These are phyloP conservation scores for Poeciliopsis turrubarensis DNA, from an alignment of 2,113 vertebrate species.

Conservation along the genomic window DNA sequence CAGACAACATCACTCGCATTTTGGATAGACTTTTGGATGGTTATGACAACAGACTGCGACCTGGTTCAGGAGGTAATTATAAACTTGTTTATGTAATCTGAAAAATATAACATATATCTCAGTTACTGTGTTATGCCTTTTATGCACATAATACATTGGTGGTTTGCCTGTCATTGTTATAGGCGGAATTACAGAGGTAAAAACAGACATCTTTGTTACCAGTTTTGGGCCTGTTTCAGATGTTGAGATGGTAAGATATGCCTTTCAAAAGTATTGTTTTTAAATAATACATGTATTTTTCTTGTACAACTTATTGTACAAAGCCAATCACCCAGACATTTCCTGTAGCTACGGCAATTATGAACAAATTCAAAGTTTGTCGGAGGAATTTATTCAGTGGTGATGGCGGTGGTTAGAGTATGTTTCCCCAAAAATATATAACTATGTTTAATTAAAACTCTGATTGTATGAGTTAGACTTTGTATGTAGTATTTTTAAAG, in stretches of 20 bases:
- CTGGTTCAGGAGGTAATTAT: slow-evolving; percentile 88
- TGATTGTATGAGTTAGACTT: too few species aligned
- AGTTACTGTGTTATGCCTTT: background rate
- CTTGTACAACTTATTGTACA: too few species aligned
- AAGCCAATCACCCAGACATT: too few species aligned
- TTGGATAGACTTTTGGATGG: slow-evolving; percentile 91
- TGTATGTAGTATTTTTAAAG: too few species aligned
- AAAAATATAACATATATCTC: background rate
- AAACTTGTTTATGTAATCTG: background rate
- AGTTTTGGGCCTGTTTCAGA: slow-evolving; percentile 86
- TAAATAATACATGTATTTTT: background rate
- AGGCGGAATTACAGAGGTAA: slow-evolving; percentile 82
- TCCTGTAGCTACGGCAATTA: too few species aligned
- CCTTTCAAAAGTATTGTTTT: slow-evolving; percentile 1
- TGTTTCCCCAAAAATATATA: too few species aligned
- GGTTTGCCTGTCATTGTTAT: slow-evolving; percentile 35
- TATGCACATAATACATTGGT: background rate
- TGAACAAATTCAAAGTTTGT: too few species aligned
- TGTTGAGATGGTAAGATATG: slow-evolving; percentile 80
- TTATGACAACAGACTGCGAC: slow-evolving; percentile 91
- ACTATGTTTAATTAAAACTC: too few species aligned
- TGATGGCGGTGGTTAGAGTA: too few species aligned
- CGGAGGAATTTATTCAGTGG: too few species aligned
- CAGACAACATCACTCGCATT: slow-evolving; percentile 89
- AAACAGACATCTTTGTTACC: slow-evolving; percentile 85